Percentiles rank a stretch among this genome's conserved stretches.
phyloP scores from a whole-genome alignment of 2,113 vertebrate genomes.

The Carassius auratus region DNA sequence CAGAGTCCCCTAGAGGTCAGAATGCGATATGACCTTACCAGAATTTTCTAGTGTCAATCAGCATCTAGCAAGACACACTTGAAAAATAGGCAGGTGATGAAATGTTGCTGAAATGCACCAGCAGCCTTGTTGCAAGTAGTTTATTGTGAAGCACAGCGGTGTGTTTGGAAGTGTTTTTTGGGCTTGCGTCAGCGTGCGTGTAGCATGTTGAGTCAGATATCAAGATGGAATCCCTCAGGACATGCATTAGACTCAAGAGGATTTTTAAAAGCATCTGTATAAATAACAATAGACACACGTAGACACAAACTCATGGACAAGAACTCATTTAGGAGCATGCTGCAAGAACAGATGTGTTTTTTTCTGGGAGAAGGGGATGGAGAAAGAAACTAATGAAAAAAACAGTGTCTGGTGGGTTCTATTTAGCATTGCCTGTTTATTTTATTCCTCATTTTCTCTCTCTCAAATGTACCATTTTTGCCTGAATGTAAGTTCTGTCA shows the following conservation, averaged over 20 bases:
- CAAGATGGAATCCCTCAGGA: constrained; percentile 41
- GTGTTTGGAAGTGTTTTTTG: constrained; percentile 29
- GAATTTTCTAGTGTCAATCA: constrained; percentile 6
- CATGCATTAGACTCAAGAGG: constrained; percentile 24
- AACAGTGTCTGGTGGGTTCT: constrained; percentile 35
- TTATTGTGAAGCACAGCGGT: not conserved
- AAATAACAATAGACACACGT: constrained; percentile 9
- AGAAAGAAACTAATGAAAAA: constrained; percentile 48
- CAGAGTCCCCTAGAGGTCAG: not conserved
- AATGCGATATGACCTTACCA: not conserved
- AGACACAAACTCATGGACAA: not conserved
- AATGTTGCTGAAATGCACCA: constrained; percentile 37
- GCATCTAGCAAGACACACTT: constrained; percentile 10
- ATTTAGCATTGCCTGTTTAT: constrained; percentile 10
- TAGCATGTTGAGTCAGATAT: constrained; percentile 45
- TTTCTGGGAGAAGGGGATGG: not conserved
- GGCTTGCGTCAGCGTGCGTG: constrained; percentile 45
- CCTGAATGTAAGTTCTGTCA: constrained; percentile 62
- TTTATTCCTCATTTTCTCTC: constrained; percentile 38
- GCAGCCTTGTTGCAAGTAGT: not conserved
- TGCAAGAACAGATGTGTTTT: constrained; percentile 55
- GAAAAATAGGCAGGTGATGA: constrained; percentile 46
- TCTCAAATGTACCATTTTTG: constrained; percentile 50
- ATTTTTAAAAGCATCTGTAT: constrained; percentile 41
- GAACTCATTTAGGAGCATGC: constrained; percentile 6